A percentile compares a stretch with the other conserved stretches of the same genome.
Conservation (phyloP, 2,888 invertebrate species). For the Pyrrhosoma nymphula region DNA sequence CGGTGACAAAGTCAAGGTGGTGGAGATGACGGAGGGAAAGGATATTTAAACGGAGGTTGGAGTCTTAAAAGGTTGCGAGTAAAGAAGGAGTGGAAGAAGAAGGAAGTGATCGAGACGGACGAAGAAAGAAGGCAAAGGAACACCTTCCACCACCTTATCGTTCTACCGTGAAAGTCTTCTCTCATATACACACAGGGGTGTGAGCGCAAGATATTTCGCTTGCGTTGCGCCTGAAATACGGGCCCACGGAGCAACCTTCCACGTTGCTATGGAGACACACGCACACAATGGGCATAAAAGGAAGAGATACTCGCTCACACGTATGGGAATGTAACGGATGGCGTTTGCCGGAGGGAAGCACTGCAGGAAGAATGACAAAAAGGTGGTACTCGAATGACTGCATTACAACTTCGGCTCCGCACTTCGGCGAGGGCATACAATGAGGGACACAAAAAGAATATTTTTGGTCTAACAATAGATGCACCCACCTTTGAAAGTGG, state of each 20-base stretch:
- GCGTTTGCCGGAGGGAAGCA: not conserved
- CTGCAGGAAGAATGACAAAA: slow-evolving; percentile 4
- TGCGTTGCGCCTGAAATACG: not conserved
- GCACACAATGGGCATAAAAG: not conserved
- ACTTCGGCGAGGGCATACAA: not conserved
- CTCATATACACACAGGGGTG: not conserved
- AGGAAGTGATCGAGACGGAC: not conserved
- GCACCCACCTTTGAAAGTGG: no score
- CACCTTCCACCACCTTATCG: not conserved
- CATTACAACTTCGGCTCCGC: not conserved
- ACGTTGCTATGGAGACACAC: not conserved
- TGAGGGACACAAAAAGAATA: not conserved
- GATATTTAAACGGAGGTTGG: not conserved
- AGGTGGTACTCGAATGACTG: not conserved
- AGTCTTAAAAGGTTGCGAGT: not conserved
- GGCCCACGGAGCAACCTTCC: not conserved
- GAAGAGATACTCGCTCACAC: not conserved
- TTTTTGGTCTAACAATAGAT: not conserved
- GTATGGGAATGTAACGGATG: not conserved
- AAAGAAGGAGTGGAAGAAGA: not conserved
- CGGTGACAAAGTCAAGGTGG: no score
- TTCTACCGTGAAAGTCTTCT: not conserved
- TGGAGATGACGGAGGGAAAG: no score
- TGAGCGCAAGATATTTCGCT: not conserved
- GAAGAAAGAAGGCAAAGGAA: not conserved